These are phyloP conservation scores for Augochlorella aurata DNA, from an alignment of 2,888 invertebrate species.

Conservation along the genomic window DNA sequence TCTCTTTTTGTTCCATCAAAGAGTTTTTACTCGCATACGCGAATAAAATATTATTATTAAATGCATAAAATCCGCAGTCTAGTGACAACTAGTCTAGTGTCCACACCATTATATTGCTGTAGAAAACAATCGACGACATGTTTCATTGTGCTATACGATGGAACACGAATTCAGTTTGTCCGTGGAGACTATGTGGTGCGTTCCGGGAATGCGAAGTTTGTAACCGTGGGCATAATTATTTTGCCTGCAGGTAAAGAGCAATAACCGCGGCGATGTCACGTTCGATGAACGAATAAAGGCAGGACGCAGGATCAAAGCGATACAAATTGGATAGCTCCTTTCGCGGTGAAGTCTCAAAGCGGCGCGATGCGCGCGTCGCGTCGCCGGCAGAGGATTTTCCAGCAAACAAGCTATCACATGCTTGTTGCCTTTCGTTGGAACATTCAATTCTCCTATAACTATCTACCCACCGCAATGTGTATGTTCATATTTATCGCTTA, in stretches of 20 bases:
- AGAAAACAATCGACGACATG: too few species aligned
- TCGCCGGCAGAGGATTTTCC: conserved; percentile 30
- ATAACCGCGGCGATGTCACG: conserved; percentile 18
- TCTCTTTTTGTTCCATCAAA: too few species aligned
- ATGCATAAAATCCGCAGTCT: too few species aligned
- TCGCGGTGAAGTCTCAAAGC: conserved; percentile 44
- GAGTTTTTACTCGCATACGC: too few species aligned
- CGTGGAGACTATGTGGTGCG: not conserved
- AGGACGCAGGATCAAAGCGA: conserved; percentile 57
- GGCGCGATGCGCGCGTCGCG: not conserved
- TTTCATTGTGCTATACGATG: too few species aligned
- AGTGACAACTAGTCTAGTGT: too few species aligned
- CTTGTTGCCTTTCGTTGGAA: conserved; percentile 21
- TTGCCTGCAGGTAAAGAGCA: conserved; percentile 10
- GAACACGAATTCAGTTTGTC: too few species aligned
- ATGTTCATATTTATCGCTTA: conserved; percentile 17
- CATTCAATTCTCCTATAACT: conserved; percentile 54
- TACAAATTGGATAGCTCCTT: conserved; percentile 60
- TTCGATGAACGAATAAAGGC: conserved; percentile 51
- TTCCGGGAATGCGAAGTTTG: not conserved
- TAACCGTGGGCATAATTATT: conserved; percentile 33
- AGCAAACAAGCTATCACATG: conserved; percentile 33
- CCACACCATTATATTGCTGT: too few species aligned
- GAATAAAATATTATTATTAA: too few species aligned
- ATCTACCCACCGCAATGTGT: not conserved